Conservation (phyloP, 2,113 vertebrate genomes). For the Bambusicola thoracicus region DNA sequence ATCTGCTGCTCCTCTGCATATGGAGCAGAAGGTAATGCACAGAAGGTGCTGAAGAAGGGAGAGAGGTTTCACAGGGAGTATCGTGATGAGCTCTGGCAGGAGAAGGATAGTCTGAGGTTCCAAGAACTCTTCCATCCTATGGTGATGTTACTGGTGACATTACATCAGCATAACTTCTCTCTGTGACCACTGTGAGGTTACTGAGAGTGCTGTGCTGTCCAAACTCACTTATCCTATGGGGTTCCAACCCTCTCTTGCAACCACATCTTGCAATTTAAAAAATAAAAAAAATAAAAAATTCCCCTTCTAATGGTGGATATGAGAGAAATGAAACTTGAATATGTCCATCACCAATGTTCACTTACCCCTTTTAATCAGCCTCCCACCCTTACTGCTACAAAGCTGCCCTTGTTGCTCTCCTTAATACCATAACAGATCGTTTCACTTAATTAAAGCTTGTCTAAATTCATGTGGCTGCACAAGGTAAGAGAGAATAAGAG, state of each 20-base stretch:
- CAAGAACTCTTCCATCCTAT: background rate
- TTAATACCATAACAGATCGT: background rate
- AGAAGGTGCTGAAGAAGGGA: background rate
- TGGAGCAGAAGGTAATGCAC: no score
- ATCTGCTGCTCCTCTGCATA: no score
- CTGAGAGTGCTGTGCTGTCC: background rate
- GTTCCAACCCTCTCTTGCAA: background rate
- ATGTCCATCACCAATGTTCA: background rate
- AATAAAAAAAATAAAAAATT: no score
- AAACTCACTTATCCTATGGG: background rate
- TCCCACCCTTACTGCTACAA: background rate
- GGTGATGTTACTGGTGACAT: background rate
- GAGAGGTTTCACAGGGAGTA: no score
- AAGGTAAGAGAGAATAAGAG: background rate
- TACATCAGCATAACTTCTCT: accelerated
- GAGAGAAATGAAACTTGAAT: background rate
- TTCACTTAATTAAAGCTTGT: conserved; percentile 23
- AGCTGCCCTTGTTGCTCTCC: background rate
- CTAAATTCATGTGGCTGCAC: background rate
- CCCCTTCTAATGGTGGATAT: background rate
- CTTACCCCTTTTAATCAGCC: background rate
- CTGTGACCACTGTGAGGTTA: accelerated
- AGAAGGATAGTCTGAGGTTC: background rate
- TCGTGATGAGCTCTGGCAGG: accelerated
- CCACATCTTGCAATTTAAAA: background rate